Percentiles rank a stretch among this genome's conserved stretches.
Evolutionary conservation across 1,140 invertebrate species (phyloP).

Genomic region (Drosophila serrata): DNA sequence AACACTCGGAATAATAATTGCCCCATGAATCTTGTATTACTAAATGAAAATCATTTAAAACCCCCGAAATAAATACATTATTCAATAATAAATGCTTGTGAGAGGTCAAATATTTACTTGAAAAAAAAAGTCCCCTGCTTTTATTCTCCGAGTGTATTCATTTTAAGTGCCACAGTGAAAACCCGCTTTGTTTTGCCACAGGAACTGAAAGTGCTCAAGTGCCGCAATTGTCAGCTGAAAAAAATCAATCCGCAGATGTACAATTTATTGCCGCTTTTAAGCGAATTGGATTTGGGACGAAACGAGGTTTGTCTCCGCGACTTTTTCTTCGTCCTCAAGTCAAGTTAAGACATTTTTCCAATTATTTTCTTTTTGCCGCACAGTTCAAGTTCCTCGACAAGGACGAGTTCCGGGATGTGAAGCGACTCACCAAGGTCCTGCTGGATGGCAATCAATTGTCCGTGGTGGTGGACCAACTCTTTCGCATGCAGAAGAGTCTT

Average conservation of each 20-base stretch:
- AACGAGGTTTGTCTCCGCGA: conserved; percentile 86
- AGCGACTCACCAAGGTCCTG: conserved; percentile 88
- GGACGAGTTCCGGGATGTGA: conserved; percentile 90
- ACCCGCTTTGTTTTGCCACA: conserved; percentile 73
- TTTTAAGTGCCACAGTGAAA: conserved; percentile 18
- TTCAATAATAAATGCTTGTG: not conserved
- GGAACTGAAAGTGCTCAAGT: conserved; percentile 89
- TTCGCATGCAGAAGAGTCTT: conserved; percentile 88
- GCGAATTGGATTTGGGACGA: conserved; percentile 90
- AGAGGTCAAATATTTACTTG: not conserved
- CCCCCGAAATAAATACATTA: not conserved
- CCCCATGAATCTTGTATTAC: not conserved
- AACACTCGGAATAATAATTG: conserved; percentile 8
- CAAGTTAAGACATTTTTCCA: conserved; percentile 45
- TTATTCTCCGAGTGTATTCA: not conserved
- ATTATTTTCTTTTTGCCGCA: conserved; percentile 63
- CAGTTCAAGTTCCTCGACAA: conserved; percentile 91
- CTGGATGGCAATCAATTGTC: conserved; percentile 92
- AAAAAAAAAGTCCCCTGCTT: not conserved
- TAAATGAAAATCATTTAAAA: no score
- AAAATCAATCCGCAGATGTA: conserved; percentile 92
- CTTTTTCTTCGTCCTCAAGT: not conserved
- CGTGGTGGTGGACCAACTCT: conserved; percentile 90
- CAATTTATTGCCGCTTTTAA: conserved; percentile 89
- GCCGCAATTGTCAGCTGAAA: conserved; percentile 89